A percentile compares a stretch with the other conserved stretches of the same genome.
Conservation (phyloP, 2,113 vertebrate genomes). For the Aptenodytes patagonicus region DNA sequence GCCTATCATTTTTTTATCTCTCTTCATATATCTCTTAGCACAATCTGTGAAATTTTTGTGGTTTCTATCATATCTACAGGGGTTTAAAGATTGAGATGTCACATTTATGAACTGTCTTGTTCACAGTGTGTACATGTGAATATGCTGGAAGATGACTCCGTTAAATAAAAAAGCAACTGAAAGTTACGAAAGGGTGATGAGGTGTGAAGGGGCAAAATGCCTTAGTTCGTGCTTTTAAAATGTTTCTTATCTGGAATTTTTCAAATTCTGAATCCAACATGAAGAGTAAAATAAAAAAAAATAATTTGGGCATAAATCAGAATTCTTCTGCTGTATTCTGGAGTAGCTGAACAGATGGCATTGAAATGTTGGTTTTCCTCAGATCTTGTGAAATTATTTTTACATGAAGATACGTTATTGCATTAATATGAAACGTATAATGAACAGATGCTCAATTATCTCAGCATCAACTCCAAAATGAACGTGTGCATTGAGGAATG, state of each 20-base stretch:
- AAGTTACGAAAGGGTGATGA: neutral
- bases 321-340: neutral
- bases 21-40: neutral
- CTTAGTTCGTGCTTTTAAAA: neutral
- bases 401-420: neutral
- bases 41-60: neutral
- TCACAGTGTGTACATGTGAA: neutral
- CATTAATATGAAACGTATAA: neutral
- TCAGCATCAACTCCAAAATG: neutral
- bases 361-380: neutral
- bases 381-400: neutral
- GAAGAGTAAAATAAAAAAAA: neutral
- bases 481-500: neutral
- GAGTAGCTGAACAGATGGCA: neutral
- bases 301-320: neutral
- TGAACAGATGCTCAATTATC: constrained; percentile 3
- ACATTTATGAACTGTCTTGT: neutral
- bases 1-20: neutral
- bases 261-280: neutral
- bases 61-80: neutral
- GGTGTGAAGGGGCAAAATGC: neutral
- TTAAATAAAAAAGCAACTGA: neutral
- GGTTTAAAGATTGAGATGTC: neutral
- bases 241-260: neutral
- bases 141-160: neutral